Base-by-base conservation (phyloP, 2,797 vertebrate species). In the Propithecus perrieri region DNA sequence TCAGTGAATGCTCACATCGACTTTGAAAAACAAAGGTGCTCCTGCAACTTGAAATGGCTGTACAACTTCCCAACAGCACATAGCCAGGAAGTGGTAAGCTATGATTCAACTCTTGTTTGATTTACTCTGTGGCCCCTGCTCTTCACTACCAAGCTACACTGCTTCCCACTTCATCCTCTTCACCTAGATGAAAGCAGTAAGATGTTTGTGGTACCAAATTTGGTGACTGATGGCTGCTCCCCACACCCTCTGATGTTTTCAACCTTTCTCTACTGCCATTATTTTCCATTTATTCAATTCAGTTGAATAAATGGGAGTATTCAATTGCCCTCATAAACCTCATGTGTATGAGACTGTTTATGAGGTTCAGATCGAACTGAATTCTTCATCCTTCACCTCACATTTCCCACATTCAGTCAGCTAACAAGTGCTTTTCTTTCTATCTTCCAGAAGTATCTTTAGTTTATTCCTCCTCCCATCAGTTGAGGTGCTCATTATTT, bases 81-180 rank as follows among this genome's bases (percentile, higher is more conserved):
- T 9, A 59, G 35, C 55, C 72, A 96, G 80, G 86, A 97, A 97
- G 89, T 93, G 57, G 57, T 88, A 85, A 95, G 86, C 94, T 87
- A 50, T 46, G 55, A 75, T 63, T 59, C n/a, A 69, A 71, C 15
- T 57, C 8, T 26, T 71, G 48, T 86, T 79, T 76, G 63, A 59
- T 22, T 75, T 72, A 92, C 57, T 95, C 59, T 15, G 86, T 86
- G 28, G 53, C 69, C 53, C 33, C 2, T 18, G 24, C 26, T 85
- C 28, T 75, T 46, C 50, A 75, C 61, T 48, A 22, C 74, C 43
- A 53, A 14, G 30, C 13, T 43, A 48, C 17, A 38, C 46, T 55
- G 80, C 89, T 61, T 96, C 96, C 65, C 76, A 85, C 80, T 93
- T 86, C 46, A 26, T 75, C 48, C n/a, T 85, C 41, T 72, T 57